Conservation (phyloP, 2,797 vertebrate genomes). For the Cuculus canorus region DNA sequence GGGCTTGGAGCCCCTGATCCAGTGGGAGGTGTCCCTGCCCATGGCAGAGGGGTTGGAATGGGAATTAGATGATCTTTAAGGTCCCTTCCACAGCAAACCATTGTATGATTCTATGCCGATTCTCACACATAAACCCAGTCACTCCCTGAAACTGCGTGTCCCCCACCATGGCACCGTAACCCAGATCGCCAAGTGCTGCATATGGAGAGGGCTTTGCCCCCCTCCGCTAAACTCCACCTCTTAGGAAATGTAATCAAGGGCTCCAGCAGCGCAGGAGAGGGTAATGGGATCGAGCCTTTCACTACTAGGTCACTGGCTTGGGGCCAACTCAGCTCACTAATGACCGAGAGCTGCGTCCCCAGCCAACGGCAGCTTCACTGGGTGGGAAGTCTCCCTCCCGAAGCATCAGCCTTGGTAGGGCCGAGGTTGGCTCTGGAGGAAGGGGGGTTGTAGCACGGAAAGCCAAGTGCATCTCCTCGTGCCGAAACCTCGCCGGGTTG, state of each 20-base stretch:
- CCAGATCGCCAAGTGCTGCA: background rate
- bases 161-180: conserved; percentile 29
- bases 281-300: conserved; percentile 67
- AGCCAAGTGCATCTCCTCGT: accelerated
- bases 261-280: background rate
- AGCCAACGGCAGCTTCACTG: accelerated
- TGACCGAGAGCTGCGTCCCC: conserved; percentile 11
- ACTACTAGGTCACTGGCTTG: conserved; percentile 58
- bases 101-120: no score
- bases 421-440: background rate
- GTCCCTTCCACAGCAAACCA: no score
- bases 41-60: no score
- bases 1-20: no score
- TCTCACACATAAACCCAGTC: accelerated
- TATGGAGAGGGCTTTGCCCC: conserved; percentile 4
- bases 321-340: conserved; percentile 3
- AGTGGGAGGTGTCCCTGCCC: no score
- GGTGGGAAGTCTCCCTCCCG: background rate
- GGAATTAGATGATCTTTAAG: no score
- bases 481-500: accelerated
- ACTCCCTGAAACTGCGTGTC: accelerated
- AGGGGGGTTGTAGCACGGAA: background rate
- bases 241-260: conserved; percentile 63
- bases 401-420: background rate
- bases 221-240: conserved; percentile 5